These are phyloP conservation scores for Yponomeuta sedellus DNA, from an alignment of 2,888 invertebrate genomes.

Conservation along the genomic window DNA sequence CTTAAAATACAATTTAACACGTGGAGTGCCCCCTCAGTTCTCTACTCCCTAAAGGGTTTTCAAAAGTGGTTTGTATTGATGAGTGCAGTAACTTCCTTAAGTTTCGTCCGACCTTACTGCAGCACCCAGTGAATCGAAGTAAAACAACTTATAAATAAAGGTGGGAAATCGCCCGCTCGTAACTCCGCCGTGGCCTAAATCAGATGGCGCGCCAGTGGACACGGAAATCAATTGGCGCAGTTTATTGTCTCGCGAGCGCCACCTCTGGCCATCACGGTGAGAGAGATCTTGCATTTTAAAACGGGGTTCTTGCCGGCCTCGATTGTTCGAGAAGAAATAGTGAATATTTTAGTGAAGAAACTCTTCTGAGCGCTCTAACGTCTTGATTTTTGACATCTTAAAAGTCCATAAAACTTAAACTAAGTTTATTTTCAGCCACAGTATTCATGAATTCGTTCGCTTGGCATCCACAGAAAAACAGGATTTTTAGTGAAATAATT, in stretches of 20 bases:
- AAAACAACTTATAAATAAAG: not conserved
- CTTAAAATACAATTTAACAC: too few relatives aligned
- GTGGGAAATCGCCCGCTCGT: slow-evolving; percentile 25
- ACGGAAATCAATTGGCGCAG: slow-evolving; percentile 59
- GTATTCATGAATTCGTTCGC: too few relatives aligned
- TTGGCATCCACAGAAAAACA: too few relatives aligned
- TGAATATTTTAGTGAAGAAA: not conserved
- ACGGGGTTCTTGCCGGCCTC: slow-evolving; percentile 10
- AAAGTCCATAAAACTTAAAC: too few relatives aligned
- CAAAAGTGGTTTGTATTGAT: too few relatives aligned
- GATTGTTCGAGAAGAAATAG: not conserved
- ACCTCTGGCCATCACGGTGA: slow-evolving; percentile 49
- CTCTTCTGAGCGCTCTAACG: not conserved
- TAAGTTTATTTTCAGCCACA: too few relatives aligned
- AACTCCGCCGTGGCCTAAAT: slow-evolving; percentile 51
- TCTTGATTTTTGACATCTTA: not conserved
- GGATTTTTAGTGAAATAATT: too few relatives aligned
- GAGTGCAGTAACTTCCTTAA: too few relatives aligned
- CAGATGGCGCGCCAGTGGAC: slow-evolving; percentile 42
- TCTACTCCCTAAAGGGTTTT: too few relatives aligned
- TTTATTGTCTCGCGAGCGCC: slow-evolving; percentile 38
- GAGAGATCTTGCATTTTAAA: not conserved
- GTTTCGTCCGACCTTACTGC: too few relatives aligned
- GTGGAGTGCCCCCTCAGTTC: too few relatives aligned
- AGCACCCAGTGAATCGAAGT: not conserved